These are phyloP conservation scores for Chelonia mydas DNA, from an alignment of 2,797 vertebrate species.

Conservation along the genomic window DNA sequence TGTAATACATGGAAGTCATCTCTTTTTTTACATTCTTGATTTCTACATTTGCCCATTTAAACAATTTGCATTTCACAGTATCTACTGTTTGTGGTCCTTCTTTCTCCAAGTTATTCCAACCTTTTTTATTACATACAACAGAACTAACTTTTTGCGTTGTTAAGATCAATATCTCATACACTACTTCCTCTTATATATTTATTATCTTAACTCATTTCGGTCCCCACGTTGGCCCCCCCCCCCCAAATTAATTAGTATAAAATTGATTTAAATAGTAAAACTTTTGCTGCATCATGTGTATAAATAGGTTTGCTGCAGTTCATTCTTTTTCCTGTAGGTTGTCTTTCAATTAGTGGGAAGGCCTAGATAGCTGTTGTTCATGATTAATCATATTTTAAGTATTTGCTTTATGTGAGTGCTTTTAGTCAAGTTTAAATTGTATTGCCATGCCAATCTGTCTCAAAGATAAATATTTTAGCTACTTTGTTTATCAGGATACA, in stretches of 20 bases:
- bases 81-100: neutral
- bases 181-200: neutral
- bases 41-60: neutral
- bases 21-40: neutral
- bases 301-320: neutral
- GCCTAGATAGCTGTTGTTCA: neutral
- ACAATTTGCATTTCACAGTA: neutral
- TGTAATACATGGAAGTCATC: neutral
- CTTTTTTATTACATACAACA: neutral
- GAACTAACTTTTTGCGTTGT: neutral
- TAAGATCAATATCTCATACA: neutral
- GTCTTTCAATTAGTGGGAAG: neutral
- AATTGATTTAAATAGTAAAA: neutral
- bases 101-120: neutral
- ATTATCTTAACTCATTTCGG: neutral
- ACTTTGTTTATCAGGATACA: neutral
- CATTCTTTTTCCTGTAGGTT: neutral
- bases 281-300: neutral
- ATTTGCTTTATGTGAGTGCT: neutral
- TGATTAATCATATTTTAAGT: neutral
- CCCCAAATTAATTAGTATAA: neutral
- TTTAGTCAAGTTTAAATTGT: neutral
- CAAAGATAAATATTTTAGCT: neutral
- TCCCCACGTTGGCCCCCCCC: too few relatives aligned
- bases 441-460: neutral